A percentile compares a stretch with the other conserved stretches of the same genome.
These are phyloP conservation scores for Maconellicoccus hirsutus DNA, from an alignment of 1,140 invertebrate genomes.

Conservation along the genomic window DNA sequence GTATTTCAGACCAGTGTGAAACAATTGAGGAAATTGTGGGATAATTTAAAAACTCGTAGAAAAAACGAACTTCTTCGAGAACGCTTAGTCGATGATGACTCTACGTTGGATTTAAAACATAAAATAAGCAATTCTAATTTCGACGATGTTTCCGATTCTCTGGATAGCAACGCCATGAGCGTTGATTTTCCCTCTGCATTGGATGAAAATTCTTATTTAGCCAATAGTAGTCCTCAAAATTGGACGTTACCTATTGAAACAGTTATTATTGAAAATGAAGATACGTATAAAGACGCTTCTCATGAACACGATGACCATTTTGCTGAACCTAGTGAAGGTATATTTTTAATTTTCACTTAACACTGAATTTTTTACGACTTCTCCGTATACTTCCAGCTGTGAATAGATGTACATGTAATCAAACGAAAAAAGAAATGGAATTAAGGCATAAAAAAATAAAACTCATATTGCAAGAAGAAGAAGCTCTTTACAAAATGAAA, in stretches of 20 bases:
- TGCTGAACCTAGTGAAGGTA: not conserved
- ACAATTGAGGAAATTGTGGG: constrained; percentile 1
- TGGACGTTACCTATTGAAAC: constrained; percentile 13
- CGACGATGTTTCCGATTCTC: not conserved
- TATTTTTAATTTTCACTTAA: not conserved
- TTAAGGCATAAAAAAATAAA: not conserved
- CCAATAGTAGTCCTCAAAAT: not conserved
- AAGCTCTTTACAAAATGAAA: constrained; percentile 12
- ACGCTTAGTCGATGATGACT: not conserved
- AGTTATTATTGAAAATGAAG: constrained; percentile 6
- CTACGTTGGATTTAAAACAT: not conserved
- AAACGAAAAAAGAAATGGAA: constrained; percentile 20
- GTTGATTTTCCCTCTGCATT: not conserved
- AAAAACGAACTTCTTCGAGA: constrained; percentile 14
- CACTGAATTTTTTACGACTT: not conserved
- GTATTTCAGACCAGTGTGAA: constrained; percentile 12
- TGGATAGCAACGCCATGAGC: constrained; percentile 13
- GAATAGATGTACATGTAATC: not conserved
- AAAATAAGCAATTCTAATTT: not conserved
- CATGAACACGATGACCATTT: not conserved
- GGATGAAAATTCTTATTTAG: not conserved
- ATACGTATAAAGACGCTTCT: not conserved
- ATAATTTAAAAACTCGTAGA: constrained; percentile 9
- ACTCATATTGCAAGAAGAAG: constrained; percentile 10
- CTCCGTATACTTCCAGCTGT: not conserved